Base-by-base conservation (phyloP, 2,888 invertebrate species). In the Drosophila demipolita region DNA sequence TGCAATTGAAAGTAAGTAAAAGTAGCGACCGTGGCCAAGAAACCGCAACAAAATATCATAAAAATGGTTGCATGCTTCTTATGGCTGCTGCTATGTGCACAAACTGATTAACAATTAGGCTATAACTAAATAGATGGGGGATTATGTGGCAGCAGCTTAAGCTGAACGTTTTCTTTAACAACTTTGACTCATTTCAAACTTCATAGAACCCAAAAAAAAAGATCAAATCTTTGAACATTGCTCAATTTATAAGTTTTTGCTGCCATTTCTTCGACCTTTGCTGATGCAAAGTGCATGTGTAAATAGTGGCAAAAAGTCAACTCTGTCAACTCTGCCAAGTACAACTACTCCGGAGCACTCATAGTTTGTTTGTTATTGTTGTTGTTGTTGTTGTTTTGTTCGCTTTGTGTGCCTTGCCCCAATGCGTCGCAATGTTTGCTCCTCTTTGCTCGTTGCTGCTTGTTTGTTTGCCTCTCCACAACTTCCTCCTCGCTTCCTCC, bases 241-340 rank as follows among this genome's bases (percentile, higher is more conserved):
- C 49, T 33, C 42, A 33, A 61, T 57, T 57, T 32, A 6, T 23
- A 11, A 72, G 45, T 42, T 59, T 59, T 17, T 38, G 66, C 38
- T 17, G 20, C 63, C 50, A 23, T 33, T 42, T 32, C 33, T 45
- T 49, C 23, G 38, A 57, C 48, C 40, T 36, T 40, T 62, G 33
- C 53, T 38, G 42, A 12, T 11, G 42, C 42, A 70, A 54, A 66
- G 50, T 71, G 78, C 64, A 71, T 64, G 35, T 55, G 71, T 61
- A 78, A 78, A 72, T 53, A 75, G 9, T 49, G 59, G 9, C 64
- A 69, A 26, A 15, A 66, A 79, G 64, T 78, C 75, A 79, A 72
- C 52, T 79, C 52, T 79, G 72, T 72, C 72, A 68, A 71, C 66
- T 71, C 32, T 50, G 17, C 33, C 54, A 62, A 71, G 54, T 74